Evolutionary conservation across 2,797 vertebrate species (phyloP).

Genomic region (Scyliorhinus canicula): DNA sequence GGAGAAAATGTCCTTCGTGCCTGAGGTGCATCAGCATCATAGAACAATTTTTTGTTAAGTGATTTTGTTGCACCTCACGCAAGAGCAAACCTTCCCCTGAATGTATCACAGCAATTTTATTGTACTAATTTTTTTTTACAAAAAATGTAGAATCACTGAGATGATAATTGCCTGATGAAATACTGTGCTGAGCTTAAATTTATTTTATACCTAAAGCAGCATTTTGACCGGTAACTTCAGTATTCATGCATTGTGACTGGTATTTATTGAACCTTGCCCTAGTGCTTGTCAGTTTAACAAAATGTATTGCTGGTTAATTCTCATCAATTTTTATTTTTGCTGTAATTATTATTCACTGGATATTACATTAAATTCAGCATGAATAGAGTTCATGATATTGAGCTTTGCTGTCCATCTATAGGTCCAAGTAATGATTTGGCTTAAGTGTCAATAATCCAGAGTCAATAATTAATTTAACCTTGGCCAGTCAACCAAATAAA

Average conservation of each 20-base stretch:
- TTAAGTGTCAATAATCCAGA: neutral
- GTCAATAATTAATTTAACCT: constrained; percentile 9
- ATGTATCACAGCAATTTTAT: neutral
- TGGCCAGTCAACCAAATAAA: constrained; percentile 16
- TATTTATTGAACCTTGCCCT: neutral
- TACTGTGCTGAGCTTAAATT: neutral
- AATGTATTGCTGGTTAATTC: neutral
- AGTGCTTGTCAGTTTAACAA: neutral
- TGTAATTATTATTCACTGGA: constrained; percentile 5
- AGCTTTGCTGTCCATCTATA: neutral
- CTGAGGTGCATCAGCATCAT: neutral
- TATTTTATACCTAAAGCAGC: neutral
- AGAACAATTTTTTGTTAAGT: neutral
- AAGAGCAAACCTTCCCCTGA: neutral
- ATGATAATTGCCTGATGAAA: neutral
- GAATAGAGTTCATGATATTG: neutral
- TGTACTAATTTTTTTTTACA: neutral
- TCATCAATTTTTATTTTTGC: neutral
- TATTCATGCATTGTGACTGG: neutral
- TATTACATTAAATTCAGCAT: neutral
- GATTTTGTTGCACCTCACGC: neutral
- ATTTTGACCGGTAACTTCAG: neutral
- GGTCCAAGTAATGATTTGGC: neutral
- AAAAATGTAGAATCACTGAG: neutral
- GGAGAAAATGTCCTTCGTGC: neutral